These are phyloP conservation scores for Penaeus japonicus DNA, from an alignment of 1,140 invertebrate species.

Conservation along the genomic window DNA sequence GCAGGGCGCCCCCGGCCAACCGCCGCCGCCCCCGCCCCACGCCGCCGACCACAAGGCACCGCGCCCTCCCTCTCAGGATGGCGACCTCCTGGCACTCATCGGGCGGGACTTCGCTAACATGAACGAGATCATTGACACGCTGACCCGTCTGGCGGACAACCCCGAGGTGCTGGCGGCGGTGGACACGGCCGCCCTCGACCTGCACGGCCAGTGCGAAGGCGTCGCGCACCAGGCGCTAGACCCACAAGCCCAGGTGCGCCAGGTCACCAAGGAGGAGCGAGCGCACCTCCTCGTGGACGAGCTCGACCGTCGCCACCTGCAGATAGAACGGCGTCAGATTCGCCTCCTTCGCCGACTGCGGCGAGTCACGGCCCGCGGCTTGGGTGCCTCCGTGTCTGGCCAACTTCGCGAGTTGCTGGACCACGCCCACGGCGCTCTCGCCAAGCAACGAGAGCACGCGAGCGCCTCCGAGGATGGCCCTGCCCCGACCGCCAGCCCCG, in stretches of 20 bases:
- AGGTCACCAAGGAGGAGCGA: slow-evolving; percentile 61
- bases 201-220: not conserved
- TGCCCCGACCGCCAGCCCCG: slow-evolving; percentile 39
- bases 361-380: slow-evolving; percentile 76
- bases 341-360: slow-evolving; percentile 76
- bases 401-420: slow-evolving; percentile 78
- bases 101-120: slow-evolving; percentile 39
- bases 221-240: not conserved
- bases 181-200: not conserved
- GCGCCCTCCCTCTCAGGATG: slow-evolving; percentile 26
- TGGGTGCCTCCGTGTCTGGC: slow-evolving; percentile 78
- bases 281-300: slow-evolving; percentile 65
- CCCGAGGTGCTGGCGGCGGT: slow-evolving; percentile 41
- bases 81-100: slow-evolving; percentile 44
- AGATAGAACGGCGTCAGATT: slow-evolving; percentile 74
- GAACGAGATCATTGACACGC: slow-evolving; percentile 49
- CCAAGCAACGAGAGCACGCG: slow-evolving; percentile 64
- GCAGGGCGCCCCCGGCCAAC: not conserved
- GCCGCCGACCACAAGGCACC: slow-evolving; percentile 20
- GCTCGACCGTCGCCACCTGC: slow-evolving; percentile 69
- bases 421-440: slow-evolving; percentile 70
- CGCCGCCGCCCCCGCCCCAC: not conserved
- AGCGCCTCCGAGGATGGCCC: slow-evolving; percentile 63
- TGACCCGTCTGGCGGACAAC: slow-evolving; percentile 44
- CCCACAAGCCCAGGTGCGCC: not conserved